These are phyloP conservation scores for Chaetoderma sp. DNA, from an alignment of 2,888 invertebrate species.

Conservation along the genomic window DNA sequence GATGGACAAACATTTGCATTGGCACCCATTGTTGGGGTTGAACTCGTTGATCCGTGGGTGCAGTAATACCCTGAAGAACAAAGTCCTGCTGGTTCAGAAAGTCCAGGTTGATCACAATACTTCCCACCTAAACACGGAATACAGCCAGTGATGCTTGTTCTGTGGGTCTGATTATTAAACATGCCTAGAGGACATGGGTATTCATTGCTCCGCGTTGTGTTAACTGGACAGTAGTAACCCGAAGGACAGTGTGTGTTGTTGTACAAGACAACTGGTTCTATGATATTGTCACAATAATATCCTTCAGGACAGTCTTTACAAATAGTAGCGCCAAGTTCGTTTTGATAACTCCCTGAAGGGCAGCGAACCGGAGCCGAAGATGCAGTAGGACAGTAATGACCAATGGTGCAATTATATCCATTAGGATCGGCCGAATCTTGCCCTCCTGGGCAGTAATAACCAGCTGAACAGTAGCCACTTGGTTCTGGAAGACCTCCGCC, in stretches of 20 bases:
- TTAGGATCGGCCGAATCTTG: slow-evolving; percentile 49
- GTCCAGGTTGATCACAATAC: slow-evolving; percentile 53
- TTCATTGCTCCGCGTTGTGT: slow-evolving; percentile 50
- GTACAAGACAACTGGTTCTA: slow-evolving; percentile 59
- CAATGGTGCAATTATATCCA: slow-evolving; percentile 59
- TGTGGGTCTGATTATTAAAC: slow-evolving; percentile 57
- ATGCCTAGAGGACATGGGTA: slow-evolving; percentile 59
- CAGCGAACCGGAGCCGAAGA: slow-evolving; percentile 50
- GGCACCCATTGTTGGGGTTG: slow-evolving; percentile 49
- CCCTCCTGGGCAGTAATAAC: slow-evolving; percentile 64
- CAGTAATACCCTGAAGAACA: slow-evolving; percentile 60
- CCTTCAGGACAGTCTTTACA: slow-evolving; percentile 64
- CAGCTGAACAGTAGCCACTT: slow-evolving; percentile 52
- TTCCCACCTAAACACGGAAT: slow-evolving; percentile 56
- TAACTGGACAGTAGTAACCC: slow-evolving; percentile 60
- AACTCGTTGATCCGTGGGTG: slow-evolving; percentile 49
- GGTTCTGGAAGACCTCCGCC: slow-evolving; percentile 53
- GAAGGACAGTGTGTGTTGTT: slow-evolving; percentile 55
- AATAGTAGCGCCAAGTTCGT: slow-evolving; percentile 49
- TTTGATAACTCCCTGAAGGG: slow-evolving; percentile 57
- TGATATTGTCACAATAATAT: slow-evolving; percentile 60
- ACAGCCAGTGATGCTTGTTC: slow-evolving; percentile 49
- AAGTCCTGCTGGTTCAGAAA: slow-evolving; percentile 44
- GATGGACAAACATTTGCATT: slow-evolving; percentile 57
- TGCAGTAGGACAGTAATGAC: slow-evolving; percentile 60